phyloP scores from a whole-genome alignment of 2,888 invertebrate species.

The Andrena trimmerana region DNA sequence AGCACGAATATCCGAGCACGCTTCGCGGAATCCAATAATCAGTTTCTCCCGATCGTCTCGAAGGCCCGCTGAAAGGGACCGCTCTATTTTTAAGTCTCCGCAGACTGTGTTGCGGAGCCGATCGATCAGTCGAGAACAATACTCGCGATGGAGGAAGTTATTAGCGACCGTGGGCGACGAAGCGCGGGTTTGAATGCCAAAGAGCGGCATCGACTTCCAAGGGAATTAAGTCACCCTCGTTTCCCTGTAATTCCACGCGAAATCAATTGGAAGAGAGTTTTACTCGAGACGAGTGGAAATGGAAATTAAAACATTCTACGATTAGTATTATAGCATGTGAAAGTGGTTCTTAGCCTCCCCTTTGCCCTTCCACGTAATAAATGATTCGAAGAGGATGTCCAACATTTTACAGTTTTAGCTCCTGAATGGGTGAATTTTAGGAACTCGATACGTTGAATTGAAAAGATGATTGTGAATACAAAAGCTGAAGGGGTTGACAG shows the following conservation, averaged over 20 bases:
- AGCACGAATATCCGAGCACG: conserved; percentile 29
- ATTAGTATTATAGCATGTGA: neutral
- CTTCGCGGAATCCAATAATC: neutral
- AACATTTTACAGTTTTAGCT: too few relatives aligned
- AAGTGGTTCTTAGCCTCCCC: conserved; percentile 18
- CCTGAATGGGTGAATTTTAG: too few relatives aligned
- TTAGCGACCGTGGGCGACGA: neutral
- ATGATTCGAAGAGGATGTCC: neutral
- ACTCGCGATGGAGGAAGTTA: neutral
- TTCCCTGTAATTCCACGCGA: neutral
- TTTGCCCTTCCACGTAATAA: neutral
- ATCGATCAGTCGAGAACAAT: conserved; percentile 3
- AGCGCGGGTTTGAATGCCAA: neutral
- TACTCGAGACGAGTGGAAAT: neutral
- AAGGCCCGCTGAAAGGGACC: neutral
- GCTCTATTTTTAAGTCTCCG: neutral
- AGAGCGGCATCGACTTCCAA: neutral
- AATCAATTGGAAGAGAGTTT: neutral
- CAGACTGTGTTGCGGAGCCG: neutral
- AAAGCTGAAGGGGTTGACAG: neutral
- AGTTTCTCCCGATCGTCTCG: neutral
- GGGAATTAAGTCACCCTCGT: neutral
- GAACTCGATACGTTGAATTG: neutral
- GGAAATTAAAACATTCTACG: conserved; percentile 1
- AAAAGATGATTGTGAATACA: neutral